Evolutionary conservation across 2,113 vertebrate genomes (phyloP), one percentile per base, ranked within the genome.

Genomic region (Cebidichthys violaceus): DNA sequence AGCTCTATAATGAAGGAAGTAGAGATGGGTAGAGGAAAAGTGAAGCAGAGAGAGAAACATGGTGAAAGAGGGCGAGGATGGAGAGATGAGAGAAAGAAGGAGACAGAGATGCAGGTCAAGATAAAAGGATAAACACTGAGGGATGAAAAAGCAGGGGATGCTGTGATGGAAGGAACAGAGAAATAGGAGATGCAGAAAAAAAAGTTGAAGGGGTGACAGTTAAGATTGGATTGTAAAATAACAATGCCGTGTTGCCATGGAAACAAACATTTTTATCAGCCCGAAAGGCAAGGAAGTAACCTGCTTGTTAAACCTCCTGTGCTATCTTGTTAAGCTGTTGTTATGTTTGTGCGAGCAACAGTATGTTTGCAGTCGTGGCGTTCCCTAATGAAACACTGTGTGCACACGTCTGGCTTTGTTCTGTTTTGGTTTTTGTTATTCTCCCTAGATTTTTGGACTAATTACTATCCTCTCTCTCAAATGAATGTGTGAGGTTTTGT

Each of bases 1-100:
- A 93, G 86, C 87, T 90, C 83, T 94, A 89, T 93, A 91, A 94
- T 92, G 92, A 94, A 92, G 91, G 84, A 87, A 86, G 85, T 70
- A 57, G 82, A 88, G 79, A 82, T 72, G 68, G 73, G 76, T 66
- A 76, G 70, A 84, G 65, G 67, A 73, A 60, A 69, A 83, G 60
- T 76, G 71, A 84, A 47, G 59, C 69, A 60, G 50, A 60, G 45
- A 64, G 75, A 77, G 70, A 83, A 73, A 80, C 2, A 18, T 15
- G 6, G 67, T 71, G 62, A 59, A 47, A 33, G 72, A 55, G 57
- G 76, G 71, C 1, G 33, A 83, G 59, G 57, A 72, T 70, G 71
- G 79, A 71, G 86, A 67, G 79, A 85, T 75, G 83, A 83, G 65
- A 72, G 67, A 77, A 57, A 77, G 31, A 60, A 65, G 59, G n/a